phyloP scores from a whole-genome alignment of 2,797 vertebrate genomes.

The Spinus pinus region DNA sequence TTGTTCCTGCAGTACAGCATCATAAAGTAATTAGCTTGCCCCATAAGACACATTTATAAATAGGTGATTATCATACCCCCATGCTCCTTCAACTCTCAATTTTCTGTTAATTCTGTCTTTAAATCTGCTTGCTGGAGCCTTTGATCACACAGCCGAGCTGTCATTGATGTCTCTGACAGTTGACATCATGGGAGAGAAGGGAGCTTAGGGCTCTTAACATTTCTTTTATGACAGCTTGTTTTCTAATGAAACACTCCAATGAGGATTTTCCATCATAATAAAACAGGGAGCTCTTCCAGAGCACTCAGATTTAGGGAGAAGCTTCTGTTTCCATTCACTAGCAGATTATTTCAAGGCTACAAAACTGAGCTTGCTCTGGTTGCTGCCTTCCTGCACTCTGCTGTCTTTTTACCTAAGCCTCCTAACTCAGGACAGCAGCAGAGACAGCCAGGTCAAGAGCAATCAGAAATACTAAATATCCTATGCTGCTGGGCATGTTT shows the following conservation, averaged over 20 bases:
- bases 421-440: slow-evolving; percentile 6
- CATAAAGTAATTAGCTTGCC: neutral
- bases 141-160: slow-evolving; percentile 37
- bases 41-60: neutral
- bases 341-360: slow-evolving; percentile 23
- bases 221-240: slow-evolving; percentile 51
- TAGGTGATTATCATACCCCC: neutral
- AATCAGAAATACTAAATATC: slow-evolving; percentile 50
- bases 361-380: neutral
- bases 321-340: slow-evolving; percentile 11
- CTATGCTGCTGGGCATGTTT: slow-evolving; percentile 2
- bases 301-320: slow-evolving; percentile 18
- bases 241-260: slow-evolving; percentile 13
- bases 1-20: neutral
- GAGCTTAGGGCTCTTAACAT: slow-evolving; percentile 41
- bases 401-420: slow-evolving; percentile 31
- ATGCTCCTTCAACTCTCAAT: neutral
- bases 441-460: slow-evolving; percentile 38
- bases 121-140: slow-evolving; percentile 19
- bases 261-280: slow-evolving; percentile 36
- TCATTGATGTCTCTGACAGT: slow-evolving; percentile 25
- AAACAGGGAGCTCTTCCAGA: slow-evolving; percentile 23
- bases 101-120: slow-evolving; percentile 47
- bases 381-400: neutral
- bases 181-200: slow-evolving; percentile 50